Conservation (phyloP, 1,140 invertebrate genomes). For the Pissodes strobi region DNA sequence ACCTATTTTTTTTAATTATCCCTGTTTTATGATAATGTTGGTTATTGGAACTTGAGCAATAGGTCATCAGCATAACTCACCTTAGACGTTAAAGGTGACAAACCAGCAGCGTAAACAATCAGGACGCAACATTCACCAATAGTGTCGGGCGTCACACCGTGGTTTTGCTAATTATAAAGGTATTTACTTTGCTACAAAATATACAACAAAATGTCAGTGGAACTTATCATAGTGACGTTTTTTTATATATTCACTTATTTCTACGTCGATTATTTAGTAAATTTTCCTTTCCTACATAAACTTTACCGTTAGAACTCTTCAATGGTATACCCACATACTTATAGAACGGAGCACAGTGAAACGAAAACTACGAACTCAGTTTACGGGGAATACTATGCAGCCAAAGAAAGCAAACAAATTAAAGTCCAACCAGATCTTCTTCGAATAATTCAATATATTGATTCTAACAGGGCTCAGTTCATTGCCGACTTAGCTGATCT, state of each 20-base stretch:
- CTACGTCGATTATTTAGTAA: slow-evolving; percentile 50
- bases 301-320: slow-evolving; percentile 20
- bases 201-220: slow-evolving; percentile 30
- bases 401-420: slow-evolving; percentile 47
- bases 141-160: too few relatives aligned
- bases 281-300: slow-evolving; percentile 48
- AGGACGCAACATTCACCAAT: too few relatives aligned
- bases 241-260: slow-evolving; percentile 50
- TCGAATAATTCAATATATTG: slow-evolving; percentile 48
- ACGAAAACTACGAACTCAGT: slow-evolving; percentile 48
- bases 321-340: slow-evolving; percentile 52
- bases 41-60: too few relatives aligned
- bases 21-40: too few relatives aligned
- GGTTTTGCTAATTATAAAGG: too few relatives aligned
- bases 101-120: too few relatives aligned
- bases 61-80: too few relatives aligned
- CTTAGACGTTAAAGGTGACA: too few relatives aligned
- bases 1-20: too few relatives aligned
- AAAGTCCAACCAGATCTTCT: slow-evolving; percentile 44
- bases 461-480: slow-evolving; percentile 44
- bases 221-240: slow-evolving; percentile 42
- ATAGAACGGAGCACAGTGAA: slow-evolving; percentile 52
- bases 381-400: slow-evolving; percentile 51
- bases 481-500: slow-evolving; percentile 44
- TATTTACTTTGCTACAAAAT: neutral